A percentile compares a stretch with the other conserved stretches of the same genome.
These are phyloP conservation scores for Drosophila fuyamai DNA, from an alignment of 1,140 invertebrate genomes.

Conservation along the genomic window DNA sequence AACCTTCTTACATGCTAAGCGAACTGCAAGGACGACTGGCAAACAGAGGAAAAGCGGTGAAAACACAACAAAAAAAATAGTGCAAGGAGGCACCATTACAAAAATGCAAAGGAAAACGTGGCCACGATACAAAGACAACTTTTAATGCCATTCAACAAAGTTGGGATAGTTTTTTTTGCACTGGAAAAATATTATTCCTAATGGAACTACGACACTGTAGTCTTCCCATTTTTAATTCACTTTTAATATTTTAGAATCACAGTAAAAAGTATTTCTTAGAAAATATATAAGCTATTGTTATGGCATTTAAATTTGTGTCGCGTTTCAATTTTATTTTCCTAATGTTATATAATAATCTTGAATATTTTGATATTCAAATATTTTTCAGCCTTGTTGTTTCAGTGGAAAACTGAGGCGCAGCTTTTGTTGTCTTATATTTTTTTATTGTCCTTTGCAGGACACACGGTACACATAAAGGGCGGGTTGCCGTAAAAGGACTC, in stretches of 20 bases:
- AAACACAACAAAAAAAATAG: not conserved
- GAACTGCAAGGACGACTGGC: slow-evolving; percentile 47
- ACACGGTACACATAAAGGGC: slow-evolving; percentile 64
- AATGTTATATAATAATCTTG: no score
- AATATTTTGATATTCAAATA: no score
- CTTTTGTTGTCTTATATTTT: not conserved
- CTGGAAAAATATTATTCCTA: not conserved
- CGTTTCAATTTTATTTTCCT: no score
- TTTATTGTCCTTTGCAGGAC: slow-evolving; percentile 43
- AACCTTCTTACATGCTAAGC: slow-evolving; percentile 22
- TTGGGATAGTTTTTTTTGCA: slow-evolving; percentile 41
- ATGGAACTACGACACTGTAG: no score
- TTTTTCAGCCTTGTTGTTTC: not conserved
- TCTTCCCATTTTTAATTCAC: no score
- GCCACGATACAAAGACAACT: slow-evolving; percentile 64
- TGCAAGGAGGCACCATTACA: not conserved
- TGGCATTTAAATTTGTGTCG: no score
- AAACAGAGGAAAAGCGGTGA: not conserved
- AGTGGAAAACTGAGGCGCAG: slow-evolving; percentile 7
- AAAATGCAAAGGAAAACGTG: slow-evolving; percentile 27
- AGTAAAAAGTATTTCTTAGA: no score
- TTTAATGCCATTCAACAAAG: slow-evolving; percentile 75
- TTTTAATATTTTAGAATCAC: no score
- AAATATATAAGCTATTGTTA: no score
- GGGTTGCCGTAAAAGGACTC: slow-evolving; percentile 55